Evolutionary conservation across 2,888 invertebrate species (phyloP).

Genomic region (Orchesellides sinensis): DNA sequence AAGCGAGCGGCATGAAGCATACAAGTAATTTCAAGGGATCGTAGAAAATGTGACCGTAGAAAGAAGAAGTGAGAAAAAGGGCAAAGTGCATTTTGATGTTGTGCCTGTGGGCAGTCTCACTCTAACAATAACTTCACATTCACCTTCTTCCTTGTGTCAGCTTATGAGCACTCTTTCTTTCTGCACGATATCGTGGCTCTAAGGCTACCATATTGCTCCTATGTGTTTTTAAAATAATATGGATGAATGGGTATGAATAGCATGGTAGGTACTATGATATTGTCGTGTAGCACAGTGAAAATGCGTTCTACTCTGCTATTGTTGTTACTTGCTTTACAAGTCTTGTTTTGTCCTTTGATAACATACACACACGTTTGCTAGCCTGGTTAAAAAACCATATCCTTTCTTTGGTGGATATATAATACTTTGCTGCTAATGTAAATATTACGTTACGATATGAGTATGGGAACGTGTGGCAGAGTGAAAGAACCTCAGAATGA

Average conservation of each 20-base stretch:
- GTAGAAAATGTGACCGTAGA: background rate
- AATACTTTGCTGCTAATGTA: no score
- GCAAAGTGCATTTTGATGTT: conserved; percentile 75
- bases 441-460: no score
- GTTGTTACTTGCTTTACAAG: conserved; percentile 2
- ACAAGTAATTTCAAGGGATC: background rate
- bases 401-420: no score
- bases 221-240: conserved; percentile 36
- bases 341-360: background rate
- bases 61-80: conserved; percentile 67
- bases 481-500: background rate
- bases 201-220: background rate
- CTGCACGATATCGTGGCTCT: conserved; percentile 19
- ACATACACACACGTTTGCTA: no score
- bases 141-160: conserved; percentile 38
- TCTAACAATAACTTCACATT: conserved; percentile 74
- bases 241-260: conserved; percentile 49
- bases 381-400: no score
- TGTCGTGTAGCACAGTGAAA: background rate
- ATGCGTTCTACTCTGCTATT: background rate
- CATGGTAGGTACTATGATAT: background rate
- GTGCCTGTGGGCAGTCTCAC: conserved; percentile 74
- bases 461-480: no score
- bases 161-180: conserved; percentile 18
- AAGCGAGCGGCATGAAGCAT: background rate